Evolutionary conservation across 2,888 invertebrate species (phyloP).

Genomic region (Polylopha cassiicola): DNA sequence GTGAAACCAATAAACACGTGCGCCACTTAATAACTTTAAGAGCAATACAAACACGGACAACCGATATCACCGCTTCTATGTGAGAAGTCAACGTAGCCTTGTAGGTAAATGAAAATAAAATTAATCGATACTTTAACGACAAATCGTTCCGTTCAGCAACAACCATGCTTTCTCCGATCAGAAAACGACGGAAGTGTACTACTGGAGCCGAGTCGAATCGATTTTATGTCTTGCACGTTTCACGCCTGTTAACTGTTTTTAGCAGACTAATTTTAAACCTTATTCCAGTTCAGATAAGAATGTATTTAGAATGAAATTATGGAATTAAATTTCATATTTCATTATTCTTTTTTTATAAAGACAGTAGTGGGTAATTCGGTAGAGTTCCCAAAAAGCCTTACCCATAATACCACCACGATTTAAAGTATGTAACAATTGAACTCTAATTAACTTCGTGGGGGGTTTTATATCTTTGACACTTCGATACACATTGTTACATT

Average conservation of each 20-base stretch:
- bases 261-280: constrained; percentile 17
- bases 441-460: too few species aligned
- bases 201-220: constrained; percentile 37
- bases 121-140: background rate
- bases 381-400: too few species aligned
- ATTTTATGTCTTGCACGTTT: constrained; percentile 36
- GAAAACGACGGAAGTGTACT: constrained; percentile 32
- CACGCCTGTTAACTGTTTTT: constrained; percentile 37
- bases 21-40: too few species aligned
- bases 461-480: too few species aligned
- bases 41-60: too few species aligned
- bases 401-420: too few species aligned
- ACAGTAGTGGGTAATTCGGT: background rate
- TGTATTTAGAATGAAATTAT: background rate
- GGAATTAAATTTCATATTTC: background rate
- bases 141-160: constrained; percentile 19
- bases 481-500: too few species aligned
- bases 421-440: too few species aligned
- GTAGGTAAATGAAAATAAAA: too few species aligned
- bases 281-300: constrained; percentile 3
- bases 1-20: too few species aligned
- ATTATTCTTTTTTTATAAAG: background rate
- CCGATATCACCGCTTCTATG: too few species aligned
- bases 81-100: too few species aligned
- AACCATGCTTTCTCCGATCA: constrained; percentile 35